phyloP scores from a whole-genome alignment of 2,113 vertebrate species.

The Vulpes vulpes region DNA sequence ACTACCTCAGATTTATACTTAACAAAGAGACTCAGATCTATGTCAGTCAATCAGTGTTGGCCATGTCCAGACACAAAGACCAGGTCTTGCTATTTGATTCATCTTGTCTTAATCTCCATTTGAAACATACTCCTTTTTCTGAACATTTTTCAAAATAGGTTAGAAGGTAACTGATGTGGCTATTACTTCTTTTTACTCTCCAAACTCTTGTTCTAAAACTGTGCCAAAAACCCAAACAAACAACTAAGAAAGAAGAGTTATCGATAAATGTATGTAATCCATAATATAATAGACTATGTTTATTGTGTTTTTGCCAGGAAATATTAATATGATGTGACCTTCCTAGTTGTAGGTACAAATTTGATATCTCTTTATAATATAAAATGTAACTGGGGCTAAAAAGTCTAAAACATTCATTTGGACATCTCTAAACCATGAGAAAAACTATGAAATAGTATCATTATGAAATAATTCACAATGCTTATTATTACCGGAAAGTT shows the following conservation, averaged over 20 bases:
- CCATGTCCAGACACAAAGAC: not conserved
- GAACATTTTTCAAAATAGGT: not conserved
- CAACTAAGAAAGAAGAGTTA: not conserved
- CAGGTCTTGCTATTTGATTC: not conserved
- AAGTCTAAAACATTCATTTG: not conserved
- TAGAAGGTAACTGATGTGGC: not conserved
- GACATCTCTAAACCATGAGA: not conserved
- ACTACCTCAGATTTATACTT: not conserved
- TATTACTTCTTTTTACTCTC: not conserved
- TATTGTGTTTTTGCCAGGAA: not conserved
- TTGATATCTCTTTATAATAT: not conserved
- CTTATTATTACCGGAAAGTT: not conserved
- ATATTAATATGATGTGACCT: not conserved
- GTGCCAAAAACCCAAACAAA: not conserved
- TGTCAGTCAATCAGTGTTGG: not conserved
- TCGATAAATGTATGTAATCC: not conserved
- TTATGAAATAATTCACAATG: not conserved
- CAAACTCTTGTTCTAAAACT: not conserved
- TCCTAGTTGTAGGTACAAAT: not conserved
- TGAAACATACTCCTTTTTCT: not conserved
- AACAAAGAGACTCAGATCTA: not conserved
- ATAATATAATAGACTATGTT: not conserved
- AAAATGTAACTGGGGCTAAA: not conserved
- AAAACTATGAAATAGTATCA: not conserved
- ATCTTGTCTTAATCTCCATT: not conserved